Conservation (phyloP, 2,113 vertebrate species). For the Ceyx cyanopectus region DNA sequence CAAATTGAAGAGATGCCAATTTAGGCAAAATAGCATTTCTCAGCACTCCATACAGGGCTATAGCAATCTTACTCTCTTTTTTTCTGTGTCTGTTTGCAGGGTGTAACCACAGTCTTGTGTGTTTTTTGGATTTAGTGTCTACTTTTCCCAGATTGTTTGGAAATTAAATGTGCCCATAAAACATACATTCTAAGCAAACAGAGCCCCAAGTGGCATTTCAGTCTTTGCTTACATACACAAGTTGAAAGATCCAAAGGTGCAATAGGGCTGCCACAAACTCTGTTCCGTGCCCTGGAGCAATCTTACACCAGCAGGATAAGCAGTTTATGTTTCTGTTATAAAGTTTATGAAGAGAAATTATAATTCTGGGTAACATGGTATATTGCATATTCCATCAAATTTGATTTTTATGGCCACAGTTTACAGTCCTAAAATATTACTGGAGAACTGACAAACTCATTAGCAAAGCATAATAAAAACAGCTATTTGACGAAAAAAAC, state of each 20-base stretch:
- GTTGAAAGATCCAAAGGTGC: background rate
- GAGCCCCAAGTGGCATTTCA: background rate
- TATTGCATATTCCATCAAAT: too few species aligned
- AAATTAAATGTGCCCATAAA: background rate
- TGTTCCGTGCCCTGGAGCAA: background rate
- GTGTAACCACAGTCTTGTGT: background rate
- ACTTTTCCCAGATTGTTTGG: background rate
- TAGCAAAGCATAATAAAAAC: too few species aligned
- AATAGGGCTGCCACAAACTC: background rate
- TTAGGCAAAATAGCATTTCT: background rate
- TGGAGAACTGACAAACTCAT: too few species aligned
- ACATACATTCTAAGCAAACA: background rate
- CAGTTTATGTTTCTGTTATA: too few species aligned
- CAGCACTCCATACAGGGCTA: background rate
- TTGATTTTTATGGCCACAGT: too few species aligned
- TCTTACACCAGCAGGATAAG: background rate
- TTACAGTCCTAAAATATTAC: too few species aligned
- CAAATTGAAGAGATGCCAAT: background rate
- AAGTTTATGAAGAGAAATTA: too few species aligned
- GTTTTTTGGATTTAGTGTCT: background rate
- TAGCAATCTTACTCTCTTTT: background rate
- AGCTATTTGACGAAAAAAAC: too few species aligned
- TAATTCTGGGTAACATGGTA: too few species aligned
- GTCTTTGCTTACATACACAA: background rate
- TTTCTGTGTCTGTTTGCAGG: background rate